Percentiles rank a stretch among this genome's conserved stretches.
These are phyloP conservation scores for Drosophila punjabiensis DNA, from an alignment of 1,140 invertebrate genomes.

Conservation along the genomic window DNA sequence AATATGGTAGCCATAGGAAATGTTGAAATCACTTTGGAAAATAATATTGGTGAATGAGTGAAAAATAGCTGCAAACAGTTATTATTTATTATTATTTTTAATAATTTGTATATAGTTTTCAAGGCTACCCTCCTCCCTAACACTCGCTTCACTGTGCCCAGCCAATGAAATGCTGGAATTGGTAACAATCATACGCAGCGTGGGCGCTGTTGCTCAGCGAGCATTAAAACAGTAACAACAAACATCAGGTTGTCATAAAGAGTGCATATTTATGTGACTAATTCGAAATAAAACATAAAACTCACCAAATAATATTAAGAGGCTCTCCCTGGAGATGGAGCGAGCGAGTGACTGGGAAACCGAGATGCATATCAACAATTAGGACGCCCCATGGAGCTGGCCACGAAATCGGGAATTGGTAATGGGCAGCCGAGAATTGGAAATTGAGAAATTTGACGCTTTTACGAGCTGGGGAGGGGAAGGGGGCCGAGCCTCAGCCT, in stretches of 20 bases:
- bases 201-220: constrained; percentile 51
- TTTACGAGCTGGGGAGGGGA: constrained; percentile 58
- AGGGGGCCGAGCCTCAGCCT: not conserved
- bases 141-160: constrained; percentile 10
- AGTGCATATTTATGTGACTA: constrained; percentile 80
- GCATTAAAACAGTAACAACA: constrained; percentile 51
- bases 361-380: constrained; percentile 81
- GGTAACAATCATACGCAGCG: constrained; percentile 66
- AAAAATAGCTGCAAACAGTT: no score
- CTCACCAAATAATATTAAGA: constrained; percentile 84
- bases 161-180: constrained; percentile 10
- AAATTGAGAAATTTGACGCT: constrained; percentile 81
- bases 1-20: not conserved
- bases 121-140: not conserved
- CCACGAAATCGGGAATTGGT: constrained; percentile 51
- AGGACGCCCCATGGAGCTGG: constrained; percentile 69
- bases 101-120: not conserved
- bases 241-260: constrained; percentile 66
- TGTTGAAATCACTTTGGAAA: not conserved
- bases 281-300: constrained; percentile 82
- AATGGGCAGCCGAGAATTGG: constrained; percentile 43
- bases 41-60: not conserved
- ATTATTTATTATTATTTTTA: not conserved
- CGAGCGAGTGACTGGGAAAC: constrained; percentile 15
- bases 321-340: constrained; percentile 33